Percentiles rank a stretch among this genome's conserved stretches.
Conservation (phyloP, 2,113 vertebrate species). For the Barbus barbus region DNA sequence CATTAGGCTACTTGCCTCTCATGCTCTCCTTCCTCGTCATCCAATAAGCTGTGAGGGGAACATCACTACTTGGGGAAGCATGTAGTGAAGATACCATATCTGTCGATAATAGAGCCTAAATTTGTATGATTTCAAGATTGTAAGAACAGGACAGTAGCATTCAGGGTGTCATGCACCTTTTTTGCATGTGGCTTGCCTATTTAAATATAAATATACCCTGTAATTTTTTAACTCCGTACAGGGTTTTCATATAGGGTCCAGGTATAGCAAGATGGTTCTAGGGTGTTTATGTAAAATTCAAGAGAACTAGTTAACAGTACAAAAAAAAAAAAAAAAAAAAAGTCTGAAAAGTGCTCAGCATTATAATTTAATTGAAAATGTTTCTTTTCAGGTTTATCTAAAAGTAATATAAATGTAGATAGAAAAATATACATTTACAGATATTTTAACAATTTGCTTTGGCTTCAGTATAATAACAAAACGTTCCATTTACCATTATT, state of each 20-base stretch:
- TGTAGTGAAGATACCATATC: background rate
- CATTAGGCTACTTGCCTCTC: conserved; percentile 47
- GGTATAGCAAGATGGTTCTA: background rate
- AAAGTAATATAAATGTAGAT: background rate
- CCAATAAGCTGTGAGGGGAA: conserved; percentile 10
- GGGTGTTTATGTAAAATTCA: background rate
- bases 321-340: background rate
- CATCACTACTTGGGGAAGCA: background rate
- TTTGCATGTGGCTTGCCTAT: background rate
- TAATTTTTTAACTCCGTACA: background rate
- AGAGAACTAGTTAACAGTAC: background rate
- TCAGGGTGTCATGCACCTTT: no score
- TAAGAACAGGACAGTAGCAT: no score
- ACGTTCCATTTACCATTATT: no score
- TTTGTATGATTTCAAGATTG: background rate
- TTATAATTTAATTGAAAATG: background rate
- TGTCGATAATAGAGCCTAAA: background rate
- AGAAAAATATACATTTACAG: no score
- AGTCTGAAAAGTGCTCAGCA: background rate
- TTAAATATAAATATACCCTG: background rate
- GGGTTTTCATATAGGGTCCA: background rate
- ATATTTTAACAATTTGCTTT: no score
- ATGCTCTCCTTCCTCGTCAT: background rate
- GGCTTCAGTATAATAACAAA: no score
- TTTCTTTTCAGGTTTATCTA: background rate